Percentiles rank a stretch among this genome's conserved stretches.
Evolutionary conservation across 2,888 invertebrate genomes (phyloP).

Genomic region (Heteromyza rotundicornis): DNA sequence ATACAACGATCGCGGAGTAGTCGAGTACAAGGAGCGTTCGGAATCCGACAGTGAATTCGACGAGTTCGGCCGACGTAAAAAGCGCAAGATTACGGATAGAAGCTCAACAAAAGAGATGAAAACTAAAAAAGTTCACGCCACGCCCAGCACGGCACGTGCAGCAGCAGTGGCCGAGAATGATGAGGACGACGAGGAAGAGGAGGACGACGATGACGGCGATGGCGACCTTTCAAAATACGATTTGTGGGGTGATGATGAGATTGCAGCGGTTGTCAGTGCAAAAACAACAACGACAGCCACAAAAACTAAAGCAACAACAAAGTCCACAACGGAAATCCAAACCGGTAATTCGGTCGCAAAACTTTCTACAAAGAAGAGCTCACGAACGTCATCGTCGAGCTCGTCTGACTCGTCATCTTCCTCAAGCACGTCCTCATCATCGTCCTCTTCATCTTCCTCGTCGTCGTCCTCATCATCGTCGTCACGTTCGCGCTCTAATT

Average conservation of each 20-base stretch:
- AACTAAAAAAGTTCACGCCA: constrained; percentile 23
- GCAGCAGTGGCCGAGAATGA: constrained; percentile 44
- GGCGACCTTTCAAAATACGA: constrained; percentile 82
- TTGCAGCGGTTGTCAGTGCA: constrained; percentile 5
- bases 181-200: constrained; percentile 62
- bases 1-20: constrained; percentile 94
- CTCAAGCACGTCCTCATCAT: constrained; percentile 29
- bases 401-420: constrained; percentile 29
- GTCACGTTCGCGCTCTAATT: constrained; percentile 36
- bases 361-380: constrained; percentile 26
- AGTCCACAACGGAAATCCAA: neutral
- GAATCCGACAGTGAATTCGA: constrained; percentile 96
- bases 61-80: constrained; percentile 80
- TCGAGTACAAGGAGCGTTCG: constrained; percentile 91
- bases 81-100: constrained; percentile 54
- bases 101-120: constrained; percentile 56
- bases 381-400: constrained; percentile 32
- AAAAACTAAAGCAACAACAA: constrained; percentile 19
- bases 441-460: constrained; percentile 47
- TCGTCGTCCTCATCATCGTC: constrained; percentile 46
- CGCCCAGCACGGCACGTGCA: constrained; percentile 8
- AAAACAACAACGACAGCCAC: constrained; percentile 16
- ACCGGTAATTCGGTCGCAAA: constrained; percentile 2
- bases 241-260: constrained; percentile 73
- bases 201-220: constrained; percentile 68